Evolutionary conservation across 53 echinoderm and acorn worm genomes (phyloP), one percentile per base, ranked within the genome.

Genomic region (Mesocentrotus franciscanus): DNA sequence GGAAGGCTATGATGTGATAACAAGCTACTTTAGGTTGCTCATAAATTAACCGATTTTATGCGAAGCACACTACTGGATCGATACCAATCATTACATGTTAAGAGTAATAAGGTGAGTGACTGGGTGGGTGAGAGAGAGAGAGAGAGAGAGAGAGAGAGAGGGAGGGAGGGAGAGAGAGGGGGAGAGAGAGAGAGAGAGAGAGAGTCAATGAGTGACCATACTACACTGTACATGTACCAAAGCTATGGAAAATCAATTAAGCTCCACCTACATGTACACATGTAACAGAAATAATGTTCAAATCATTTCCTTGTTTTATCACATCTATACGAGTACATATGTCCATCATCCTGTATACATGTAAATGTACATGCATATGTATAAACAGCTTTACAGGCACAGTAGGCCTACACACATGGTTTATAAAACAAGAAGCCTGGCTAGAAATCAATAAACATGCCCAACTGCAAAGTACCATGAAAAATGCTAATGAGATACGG

Each of bases 1-100:
- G 90, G 90, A 90, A 90, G 90, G 90, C 60, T 90, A 60, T 60
- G 33, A 90, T 90, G 90, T 61, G 61, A 60, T 90, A 61, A 61
- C 59, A 90, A 90, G 61, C 90, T 61, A 30, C 27, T 61, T 15
- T n/a, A 90, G 90, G 90, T 61, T 12, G 29, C 14, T n/a, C 7
- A 90, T 60, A 29, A 90, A 90, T 60, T 58, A 61, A 58, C 90
- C 30, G 39, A 81, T 81, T 39, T 81, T 39, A 81, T 42, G 81
- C 20, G 12, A 64, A 64, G 64, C 64, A 20, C 42, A 42, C 42
- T 81, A 42, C 36, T 81, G 42, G 81, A 81, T 81, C 81, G 20
- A 81, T 81, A 81, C 81, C 79, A 15, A 42, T 35, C 81, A 42
- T 1, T 10, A 9, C 34, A 76, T 81, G 79, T 13, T 1, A 79